phyloP scores from a whole-genome alignment of 2,113 vertebrate species.

The Atractosteus spatula region DNA sequence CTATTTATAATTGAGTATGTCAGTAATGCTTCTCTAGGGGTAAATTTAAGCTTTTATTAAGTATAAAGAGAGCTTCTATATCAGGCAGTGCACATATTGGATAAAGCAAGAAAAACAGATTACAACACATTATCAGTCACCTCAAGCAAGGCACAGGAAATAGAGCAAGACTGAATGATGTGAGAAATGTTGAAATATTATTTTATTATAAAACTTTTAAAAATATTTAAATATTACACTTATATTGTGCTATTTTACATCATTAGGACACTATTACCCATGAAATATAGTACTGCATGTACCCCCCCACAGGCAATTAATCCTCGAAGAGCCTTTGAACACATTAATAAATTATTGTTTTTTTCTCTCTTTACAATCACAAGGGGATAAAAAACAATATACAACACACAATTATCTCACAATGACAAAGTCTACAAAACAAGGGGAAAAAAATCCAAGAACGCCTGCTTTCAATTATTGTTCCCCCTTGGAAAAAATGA shows the following conservation, averaged over 20 bases:
- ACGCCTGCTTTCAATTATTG: constrained; percentile 37
- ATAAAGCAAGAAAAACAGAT: neutral
- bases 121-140: neutral
- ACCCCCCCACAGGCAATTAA: constrained; percentile 16
- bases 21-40: neutral
- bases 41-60: neutral
- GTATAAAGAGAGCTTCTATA: neutral
- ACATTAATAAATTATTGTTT: constrained; percentile 80
- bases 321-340: constrained; percentile 58
- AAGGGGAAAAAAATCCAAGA: constrained; percentile 4
- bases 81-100: neutral
- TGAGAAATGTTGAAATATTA: constrained; percentile 58
- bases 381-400: constrained; percentile 48
- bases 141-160: neutral
- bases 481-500: constrained; percentile 34
- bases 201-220: constrained; percentile 80
- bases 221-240: constrained; percentile 83
- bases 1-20: constrained; percentile 7
- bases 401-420: constrained; percentile 62
- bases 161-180: neutral
- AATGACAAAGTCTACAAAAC: constrained; percentile 43
- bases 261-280: constrained; percentile 45
- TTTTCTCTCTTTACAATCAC: constrained; percentile 15
- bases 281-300: constrained; percentile 44
- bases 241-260: constrained; percentile 68